Conservation (phyloP, 2,113 vertebrate species). For the Arothron firmamentum region DNA sequence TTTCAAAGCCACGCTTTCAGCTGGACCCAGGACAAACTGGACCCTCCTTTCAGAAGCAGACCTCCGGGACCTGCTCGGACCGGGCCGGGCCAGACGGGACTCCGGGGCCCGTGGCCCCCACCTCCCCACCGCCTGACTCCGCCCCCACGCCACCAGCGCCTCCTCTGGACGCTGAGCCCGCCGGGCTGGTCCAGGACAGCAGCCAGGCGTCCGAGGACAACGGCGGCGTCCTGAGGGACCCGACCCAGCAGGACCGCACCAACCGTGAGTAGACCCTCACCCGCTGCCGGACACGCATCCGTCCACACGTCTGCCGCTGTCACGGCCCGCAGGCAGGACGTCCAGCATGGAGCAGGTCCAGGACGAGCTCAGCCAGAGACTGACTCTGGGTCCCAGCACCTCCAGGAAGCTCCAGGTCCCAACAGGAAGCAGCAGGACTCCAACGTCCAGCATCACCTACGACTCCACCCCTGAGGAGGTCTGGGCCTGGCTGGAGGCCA, state of each 20-base stretch:
- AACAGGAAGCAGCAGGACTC: slow-evolving; percentile 61
- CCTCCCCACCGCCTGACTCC: slow-evolving; percentile 49
- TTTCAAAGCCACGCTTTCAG: no score
- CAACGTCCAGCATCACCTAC: slow-evolving; percentile 78
- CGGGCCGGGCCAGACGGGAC: slow-evolving; percentile 49
- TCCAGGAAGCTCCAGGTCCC: slow-evolving; percentile 86
- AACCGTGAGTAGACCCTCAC: slow-evolving; percentile 63
- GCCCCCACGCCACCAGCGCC: slow-evolving; percentile 70
- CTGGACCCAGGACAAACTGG: neutral
- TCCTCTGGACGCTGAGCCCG: slow-evolving; percentile 51
- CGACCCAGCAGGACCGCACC: slow-evolving; percentile 68
- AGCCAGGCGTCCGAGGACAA: slow-evolving; percentile 78
- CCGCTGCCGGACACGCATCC: neutral
- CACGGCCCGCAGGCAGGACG: slow-evolving; percentile 80
- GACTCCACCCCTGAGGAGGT: slow-evolving; percentile 86
- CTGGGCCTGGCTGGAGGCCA: slow-evolving; percentile 83
- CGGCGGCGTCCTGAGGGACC: slow-evolving; percentile 73
- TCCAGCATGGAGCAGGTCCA: slow-evolving; percentile 98
- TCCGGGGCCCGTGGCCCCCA: slow-evolving; percentile 63
- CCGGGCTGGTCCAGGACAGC: slow-evolving; percentile 74
- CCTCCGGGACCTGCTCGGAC: slow-evolving; percentile 68
- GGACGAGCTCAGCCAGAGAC: slow-evolving; percentile 88
- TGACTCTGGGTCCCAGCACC: slow-evolving; percentile 87
- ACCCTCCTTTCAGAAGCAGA: slow-evolving; percentile 80
- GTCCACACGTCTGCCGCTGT: neutral